Evolutionary conservation across 2,797 vertebrate genomes (phyloP).

Genomic region (Oreonectes daqikongensis): DNA sequence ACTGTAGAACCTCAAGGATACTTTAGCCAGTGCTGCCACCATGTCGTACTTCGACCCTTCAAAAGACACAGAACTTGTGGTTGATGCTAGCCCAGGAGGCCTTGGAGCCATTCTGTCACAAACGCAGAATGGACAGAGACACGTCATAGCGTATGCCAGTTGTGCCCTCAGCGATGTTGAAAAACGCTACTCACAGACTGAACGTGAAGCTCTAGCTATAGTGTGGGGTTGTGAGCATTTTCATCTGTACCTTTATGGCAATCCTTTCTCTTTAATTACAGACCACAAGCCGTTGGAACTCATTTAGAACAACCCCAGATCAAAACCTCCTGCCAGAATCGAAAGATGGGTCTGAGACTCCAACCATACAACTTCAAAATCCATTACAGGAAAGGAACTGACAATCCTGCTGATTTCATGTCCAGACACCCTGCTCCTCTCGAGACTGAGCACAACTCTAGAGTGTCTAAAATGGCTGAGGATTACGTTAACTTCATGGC

Average conservation of each 20-base stretch:
- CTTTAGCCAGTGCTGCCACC: conserved; percentile 19
- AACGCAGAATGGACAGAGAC: conserved; percentile 15
- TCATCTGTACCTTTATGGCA: conserved; percentile 53
- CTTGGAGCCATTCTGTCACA: conserved; percentile 49
- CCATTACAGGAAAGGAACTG: conserved; percentile 41
- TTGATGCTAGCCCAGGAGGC: conserved; percentile 42
- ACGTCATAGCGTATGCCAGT: conserved; percentile 47
- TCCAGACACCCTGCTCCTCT: conserved; percentile 22
- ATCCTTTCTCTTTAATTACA: conserved; percentile 47
- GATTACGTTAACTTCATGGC: too few species aligned
- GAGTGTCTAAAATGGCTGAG: background rate
- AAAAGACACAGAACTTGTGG: conserved; percentile 44
- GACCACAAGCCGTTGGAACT: conserved; percentile 56
- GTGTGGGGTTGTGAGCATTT: conserved; percentile 59
- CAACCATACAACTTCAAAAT: conserved; percentile 50
- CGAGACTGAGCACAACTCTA: background rate
- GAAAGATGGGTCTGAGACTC: conserved; percentile 51
- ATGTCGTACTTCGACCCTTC: conserved; percentile 52
- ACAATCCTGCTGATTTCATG: conserved; percentile 56
- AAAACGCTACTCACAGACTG: conserved; percentile 48
- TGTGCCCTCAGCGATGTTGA: conserved; percentile 43
- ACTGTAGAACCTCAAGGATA: too few species aligned
- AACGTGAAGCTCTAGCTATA: conserved; percentile 52
- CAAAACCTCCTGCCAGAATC: conserved; percentile 50
- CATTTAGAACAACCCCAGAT: conserved; percentile 56